Conservation (phyloP, 2,888 invertebrate genomes). For the Galerucella nymphaeae region DNA sequence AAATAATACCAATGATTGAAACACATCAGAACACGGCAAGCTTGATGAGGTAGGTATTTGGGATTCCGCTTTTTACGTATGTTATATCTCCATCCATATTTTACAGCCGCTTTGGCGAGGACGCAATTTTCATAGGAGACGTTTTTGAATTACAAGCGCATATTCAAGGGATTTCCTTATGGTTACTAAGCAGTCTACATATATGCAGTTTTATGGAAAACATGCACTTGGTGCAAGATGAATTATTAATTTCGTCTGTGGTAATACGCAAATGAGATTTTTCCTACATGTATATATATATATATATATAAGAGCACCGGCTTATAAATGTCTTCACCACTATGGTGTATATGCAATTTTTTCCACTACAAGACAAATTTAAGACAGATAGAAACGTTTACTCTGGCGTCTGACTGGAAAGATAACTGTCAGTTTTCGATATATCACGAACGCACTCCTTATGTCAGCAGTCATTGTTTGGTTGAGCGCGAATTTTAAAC, state of each 20-base stretch:
- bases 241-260: slow-evolving; percentile 36
- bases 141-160: slow-evolving; percentile 42
- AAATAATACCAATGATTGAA: slow-evolving; percentile 61
- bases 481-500: no score
- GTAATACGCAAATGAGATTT: slow-evolving; percentile 38
- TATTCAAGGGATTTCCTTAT: slow-evolving; percentile 39
- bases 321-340: no score
- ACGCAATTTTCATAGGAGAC: slow-evolving; percentile 43
- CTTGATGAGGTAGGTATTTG: slow-evolving; percentile 62
- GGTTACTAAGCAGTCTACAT: slow-evolving; percentile 30
- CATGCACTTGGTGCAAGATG: slow-evolving; percentile 30
- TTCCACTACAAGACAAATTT: no score
- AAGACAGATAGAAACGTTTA: no score
- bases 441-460: no score
- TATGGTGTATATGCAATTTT: no score
- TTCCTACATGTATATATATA: no score
- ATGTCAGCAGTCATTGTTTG: no score
- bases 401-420: no score
- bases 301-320: no score
- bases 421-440: no score
- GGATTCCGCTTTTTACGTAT: slow-evolving; percentile 62
- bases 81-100: slow-evolving; percentile 58
- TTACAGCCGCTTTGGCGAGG: slow-evolving; percentile 51
- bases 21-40: slow-evolving; percentile 55
- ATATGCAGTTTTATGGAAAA: slow-evolving; percentile 38